Percentiles rank a stretch among this genome's conserved stretches.
These are phyloP conservation scores for Acanthornis magna DNA, from an alignment of 2,797 vertebrate genomes.

Conservation along the genomic window DNA sequence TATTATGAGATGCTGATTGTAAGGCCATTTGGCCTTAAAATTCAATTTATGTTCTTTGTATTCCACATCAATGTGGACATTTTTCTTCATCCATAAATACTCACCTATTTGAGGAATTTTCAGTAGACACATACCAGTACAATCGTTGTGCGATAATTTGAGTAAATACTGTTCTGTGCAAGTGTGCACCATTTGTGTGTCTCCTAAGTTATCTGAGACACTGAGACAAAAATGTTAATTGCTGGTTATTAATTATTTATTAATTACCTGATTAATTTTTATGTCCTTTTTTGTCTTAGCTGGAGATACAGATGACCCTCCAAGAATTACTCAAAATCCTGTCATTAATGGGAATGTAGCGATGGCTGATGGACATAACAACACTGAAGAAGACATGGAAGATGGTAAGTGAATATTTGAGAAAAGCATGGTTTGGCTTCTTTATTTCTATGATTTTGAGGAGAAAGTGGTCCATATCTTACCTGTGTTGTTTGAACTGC, in stretches of 20 bases:
- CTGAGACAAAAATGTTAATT: neutral
- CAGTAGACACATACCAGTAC: neutral
- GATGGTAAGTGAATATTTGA: slow-evolving; percentile 82
- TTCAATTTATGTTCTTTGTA: neutral
- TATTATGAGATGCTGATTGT: neutral
- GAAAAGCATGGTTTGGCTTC: neutral
- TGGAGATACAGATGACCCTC: slow-evolving; percentile 97
- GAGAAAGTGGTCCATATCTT: neutral
- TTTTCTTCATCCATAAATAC: neutral
- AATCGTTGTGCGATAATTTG: neutral
- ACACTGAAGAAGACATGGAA: slow-evolving; percentile 98
- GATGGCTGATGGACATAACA: slow-evolving; percentile 96
- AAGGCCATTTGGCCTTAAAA: neutral
- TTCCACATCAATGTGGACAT: neutral
- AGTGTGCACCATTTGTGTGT: neutral
- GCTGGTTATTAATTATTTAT: neutral
- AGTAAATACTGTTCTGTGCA: neutral
- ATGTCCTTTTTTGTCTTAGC: slow-evolving; percentile 71
- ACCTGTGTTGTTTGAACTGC: neutral
- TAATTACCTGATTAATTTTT: neutral
- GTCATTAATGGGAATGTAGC: slow-evolving; percentile 98
- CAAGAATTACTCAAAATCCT: slow-evolving; percentile 96
- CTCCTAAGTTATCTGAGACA: neutral
- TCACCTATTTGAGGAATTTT: neutral
- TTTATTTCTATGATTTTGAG: neutral